phyloP scores from a whole-genome alignment of 2,888 invertebrate genomes.

The Chaitophorus viminalis region DNA sequence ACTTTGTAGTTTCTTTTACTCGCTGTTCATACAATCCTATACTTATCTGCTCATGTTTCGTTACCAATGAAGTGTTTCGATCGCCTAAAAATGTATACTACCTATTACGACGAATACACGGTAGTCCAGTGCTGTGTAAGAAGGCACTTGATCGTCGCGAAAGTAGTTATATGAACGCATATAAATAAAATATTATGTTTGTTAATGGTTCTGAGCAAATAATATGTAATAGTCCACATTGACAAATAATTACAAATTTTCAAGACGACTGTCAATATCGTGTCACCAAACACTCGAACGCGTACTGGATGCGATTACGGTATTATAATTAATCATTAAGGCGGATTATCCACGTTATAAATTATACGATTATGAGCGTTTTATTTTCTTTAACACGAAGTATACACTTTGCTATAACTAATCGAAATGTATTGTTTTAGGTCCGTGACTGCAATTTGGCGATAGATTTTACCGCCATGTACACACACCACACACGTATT shows the following conservation, averaged over 20 bases:
- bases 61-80: no score
- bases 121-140: no score
- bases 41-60: no score
- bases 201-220: background rate
- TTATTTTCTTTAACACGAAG: background rate
- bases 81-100: no score
- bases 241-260: background rate
- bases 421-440: constrained; percentile 11
- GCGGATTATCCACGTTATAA: background rate
- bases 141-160: background rate
- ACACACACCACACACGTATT: background rate
- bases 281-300: background rate
- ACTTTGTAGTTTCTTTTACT: no score
- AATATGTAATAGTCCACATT: background rate
- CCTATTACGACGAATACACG: no score
- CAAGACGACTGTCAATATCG: background rate
- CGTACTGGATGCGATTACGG: background rate
- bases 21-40: no score
- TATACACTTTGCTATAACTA: background rate
- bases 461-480: background rate
- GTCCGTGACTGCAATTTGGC: background rate
- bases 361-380: background rate
- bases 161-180: background rate
- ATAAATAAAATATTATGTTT: no score
- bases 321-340: background rate